A percentile compares a stretch with the other conserved stretches of the same genome.
These are phyloP conservation scores for Plebejus melissa DNA, from an alignment of 2,888 invertebrate species.

Conservation along the genomic window DNA sequence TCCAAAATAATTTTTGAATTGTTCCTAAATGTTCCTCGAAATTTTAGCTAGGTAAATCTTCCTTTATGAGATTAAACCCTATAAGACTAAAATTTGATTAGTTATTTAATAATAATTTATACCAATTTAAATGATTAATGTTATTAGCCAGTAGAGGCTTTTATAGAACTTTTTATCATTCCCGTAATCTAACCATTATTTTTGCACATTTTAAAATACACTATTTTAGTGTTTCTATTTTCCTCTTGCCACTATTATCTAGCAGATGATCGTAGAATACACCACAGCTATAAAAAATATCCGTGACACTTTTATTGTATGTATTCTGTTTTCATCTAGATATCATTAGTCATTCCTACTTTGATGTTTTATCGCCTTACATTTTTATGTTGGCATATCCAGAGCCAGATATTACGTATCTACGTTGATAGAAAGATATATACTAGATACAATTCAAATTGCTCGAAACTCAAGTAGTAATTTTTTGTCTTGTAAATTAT, in stretches of 20 bases:
- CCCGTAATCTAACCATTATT: background rate
- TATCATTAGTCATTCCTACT: conserved; percentile 66
- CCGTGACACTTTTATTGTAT: conserved; percentile 69
- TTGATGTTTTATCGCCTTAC: conserved; percentile 70
- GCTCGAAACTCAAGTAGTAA: conserved; percentile 16
- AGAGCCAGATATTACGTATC: conserved; percentile 52
- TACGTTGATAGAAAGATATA: conserved; percentile 52
- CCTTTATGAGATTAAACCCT: too few relatives aligned
- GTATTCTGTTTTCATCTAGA: conserved; percentile 69
- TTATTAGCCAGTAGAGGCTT: too few relatives aligned
- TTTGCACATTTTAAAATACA: background rate
- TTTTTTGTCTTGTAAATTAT: background rate
- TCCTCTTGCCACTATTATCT: conserved; percentile 32
- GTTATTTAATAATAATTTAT: too few relatives aligned
- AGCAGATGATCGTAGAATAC: conserved; percentile 38
- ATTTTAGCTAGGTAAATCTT: too few relatives aligned
- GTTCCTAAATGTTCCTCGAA: too few relatives aligned
- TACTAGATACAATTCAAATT: conserved; percentile 38
- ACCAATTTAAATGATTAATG: too few relatives aligned
- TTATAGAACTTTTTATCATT: background rate
- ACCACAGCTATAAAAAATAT: conserved; percentile 53
- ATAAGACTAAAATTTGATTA: too few relatives aligned
- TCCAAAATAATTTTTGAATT: too few relatives aligned
- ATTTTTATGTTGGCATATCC: conserved; percentile 63
- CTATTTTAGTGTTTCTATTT: conserved; percentile 21